These are phyloP conservation scores for Wasmannia auropunctata DNA, from an alignment of 1,140 invertebrate genomes.

Conservation along the genomic window DNA sequence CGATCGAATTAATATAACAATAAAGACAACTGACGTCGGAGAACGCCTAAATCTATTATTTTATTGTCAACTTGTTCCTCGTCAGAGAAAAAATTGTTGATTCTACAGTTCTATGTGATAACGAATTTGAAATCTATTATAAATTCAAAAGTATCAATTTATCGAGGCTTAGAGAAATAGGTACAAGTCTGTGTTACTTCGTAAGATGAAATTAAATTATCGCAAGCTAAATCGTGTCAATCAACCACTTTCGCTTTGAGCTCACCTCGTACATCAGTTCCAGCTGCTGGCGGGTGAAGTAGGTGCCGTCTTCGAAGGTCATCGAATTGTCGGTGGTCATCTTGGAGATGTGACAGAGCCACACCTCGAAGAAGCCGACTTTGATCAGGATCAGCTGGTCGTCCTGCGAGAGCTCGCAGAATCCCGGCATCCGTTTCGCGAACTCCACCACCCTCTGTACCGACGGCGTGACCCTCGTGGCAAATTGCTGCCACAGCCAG, in stretches of 20 bases:
- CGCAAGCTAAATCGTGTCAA: background rate
- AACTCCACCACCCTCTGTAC: conserved; percentile 97
- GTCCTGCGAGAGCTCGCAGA: conserved; percentile 94
- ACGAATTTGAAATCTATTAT: background rate
- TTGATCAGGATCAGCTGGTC: conserved; percentile 98
- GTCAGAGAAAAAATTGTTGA: background rate
- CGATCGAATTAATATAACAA: background rate
- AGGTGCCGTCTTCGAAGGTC: conserved; percentile 97
- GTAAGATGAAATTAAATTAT: background rate
- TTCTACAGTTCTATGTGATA: background rate
- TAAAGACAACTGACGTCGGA: background rate
- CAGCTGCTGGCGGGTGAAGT: conserved; percentile 93
- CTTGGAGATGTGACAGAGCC: conserved; percentile 94
- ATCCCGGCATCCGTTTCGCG: conserved; percentile 96
- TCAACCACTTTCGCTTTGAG: background rate
- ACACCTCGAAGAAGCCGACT: conserved; percentile 98
- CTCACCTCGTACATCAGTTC: conserved; percentile 97
- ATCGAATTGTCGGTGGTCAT: conserved; percentile 93
- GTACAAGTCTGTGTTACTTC: background rate
- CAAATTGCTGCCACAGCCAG: conserved; percentile 92
- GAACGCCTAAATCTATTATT: background rate
- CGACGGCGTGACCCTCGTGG: conserved; percentile 91
- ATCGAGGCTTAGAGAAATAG: background rate
- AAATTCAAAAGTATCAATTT: background rate
- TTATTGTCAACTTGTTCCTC: background rate